A percentile compares a stretch with the other conserved stretches of the same genome.
Evolutionary conservation across 2,797 vertebrate genomes (phyloP).

Genomic region (Schizopygopsis pylzovi): DNA sequence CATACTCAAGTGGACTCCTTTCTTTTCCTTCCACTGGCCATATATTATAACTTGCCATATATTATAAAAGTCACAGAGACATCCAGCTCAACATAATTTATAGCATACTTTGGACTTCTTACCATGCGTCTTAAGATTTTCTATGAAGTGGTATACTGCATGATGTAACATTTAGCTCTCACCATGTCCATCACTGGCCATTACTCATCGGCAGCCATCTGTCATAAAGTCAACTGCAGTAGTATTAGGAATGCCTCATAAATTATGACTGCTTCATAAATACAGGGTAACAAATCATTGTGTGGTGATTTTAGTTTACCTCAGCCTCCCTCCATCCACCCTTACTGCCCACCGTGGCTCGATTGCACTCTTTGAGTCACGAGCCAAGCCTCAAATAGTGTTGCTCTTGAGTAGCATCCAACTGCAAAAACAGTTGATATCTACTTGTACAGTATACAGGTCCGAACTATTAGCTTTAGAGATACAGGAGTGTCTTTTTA

Average conservation of each 20-base stretch:
- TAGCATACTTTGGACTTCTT: conserved; percentile 34
- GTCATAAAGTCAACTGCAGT: conserved; percentile 54
- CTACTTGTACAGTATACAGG: conserved; percentile 66
- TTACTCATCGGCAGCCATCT: conserved; percentile 51
- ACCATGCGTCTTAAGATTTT: conserved; percentile 38
- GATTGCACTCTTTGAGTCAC: conserved; percentile 63
- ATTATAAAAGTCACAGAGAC: conserved; percentile 23
- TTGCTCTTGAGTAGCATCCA: conserved; percentile 73
- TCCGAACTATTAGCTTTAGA: conserved; percentile 72
- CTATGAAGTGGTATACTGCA: conserved; percentile 39
- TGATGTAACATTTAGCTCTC: conserved; percentile 29
- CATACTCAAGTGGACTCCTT: conserved; percentile 2
- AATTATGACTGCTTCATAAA: conserved; percentile 62
- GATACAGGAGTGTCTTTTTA: conserved; percentile 42
- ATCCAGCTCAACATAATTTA: conserved; percentile 35
- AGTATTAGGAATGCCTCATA: conserved; percentile 62
- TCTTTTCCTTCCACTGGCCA: conserved; percentile 18
- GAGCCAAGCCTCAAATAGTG: conserved; percentile 71
- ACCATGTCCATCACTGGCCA: conserved; percentile 31
- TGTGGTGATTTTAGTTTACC: conserved; percentile 56
- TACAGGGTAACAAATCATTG: conserved; percentile 58
- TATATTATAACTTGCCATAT: conserved; percentile 25
- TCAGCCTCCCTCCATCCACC: conserved; percentile 54
- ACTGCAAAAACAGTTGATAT: conserved; percentile 72
- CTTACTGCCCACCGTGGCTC: conserved; percentile 62